A percentile compares a stretch with the other conserved stretches of the same genome.
phyloP scores from a whole-genome alignment of 2,888 invertebrate genomes.

The Eupithecia subfuscata region DNA sequence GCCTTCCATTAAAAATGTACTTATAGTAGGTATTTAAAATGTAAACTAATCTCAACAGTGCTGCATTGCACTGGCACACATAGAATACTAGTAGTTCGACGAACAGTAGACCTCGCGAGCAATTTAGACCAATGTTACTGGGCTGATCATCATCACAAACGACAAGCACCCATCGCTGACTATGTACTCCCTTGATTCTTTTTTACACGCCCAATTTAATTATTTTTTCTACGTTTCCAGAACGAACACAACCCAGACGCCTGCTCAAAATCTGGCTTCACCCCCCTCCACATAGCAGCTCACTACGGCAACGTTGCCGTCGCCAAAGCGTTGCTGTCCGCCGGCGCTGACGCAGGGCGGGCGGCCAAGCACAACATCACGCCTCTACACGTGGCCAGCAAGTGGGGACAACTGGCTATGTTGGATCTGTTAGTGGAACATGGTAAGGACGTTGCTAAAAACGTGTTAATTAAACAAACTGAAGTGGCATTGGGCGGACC shows the following conservation, averaged over 20 bases:
- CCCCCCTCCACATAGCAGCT: constrained; percentile 98
- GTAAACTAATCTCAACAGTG: no score
- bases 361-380: constrained; percentile 99
- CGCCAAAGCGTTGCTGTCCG: constrained; percentile 93
- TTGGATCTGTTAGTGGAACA: constrained; percentile 92
- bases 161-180: neutral
- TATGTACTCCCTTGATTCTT: neutral
- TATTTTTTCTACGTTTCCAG: constrained; percentile 63
- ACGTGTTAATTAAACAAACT: no score
- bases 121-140: no score
- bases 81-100: no score
- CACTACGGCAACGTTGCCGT: constrained; percentile 99
- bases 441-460: no score
- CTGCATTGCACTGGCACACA: no score
- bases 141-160: neutral
- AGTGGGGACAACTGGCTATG: constrained; percentile 99
- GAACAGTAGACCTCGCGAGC: no score
- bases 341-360: constrained; percentile 97
- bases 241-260: constrained; percentile 99
- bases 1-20: no score
- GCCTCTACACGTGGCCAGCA: constrained; percentile 98
- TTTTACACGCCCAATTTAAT: neutral
- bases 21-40: no score
- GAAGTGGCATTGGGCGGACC: no score
- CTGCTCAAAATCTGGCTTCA: constrained; percentile 98